Base-by-base conservation (phyloP, 2,797 vertebrate genomes). In the Takifugu ocellatus region DNA sequence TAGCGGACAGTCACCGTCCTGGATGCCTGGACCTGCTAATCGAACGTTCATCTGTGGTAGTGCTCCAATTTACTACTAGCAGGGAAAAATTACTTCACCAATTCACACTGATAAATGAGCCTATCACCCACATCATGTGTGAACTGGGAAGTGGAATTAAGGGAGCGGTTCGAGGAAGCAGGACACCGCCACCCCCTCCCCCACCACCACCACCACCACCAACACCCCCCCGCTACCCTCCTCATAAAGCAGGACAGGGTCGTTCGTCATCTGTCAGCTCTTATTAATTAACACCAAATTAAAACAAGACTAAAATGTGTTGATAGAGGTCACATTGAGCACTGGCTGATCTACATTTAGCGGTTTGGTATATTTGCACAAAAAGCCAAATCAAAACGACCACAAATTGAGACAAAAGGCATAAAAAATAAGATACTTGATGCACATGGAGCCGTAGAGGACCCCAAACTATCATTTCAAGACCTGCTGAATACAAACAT, bases 81-180 rank as follows among this genome's bases (percentile, higher is more conserved):
- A 63, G 60, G 63, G 29, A 68, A 75, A 71, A 78, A 68, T 62
- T 70, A 75, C 63, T 59, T 49, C 39, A 54, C 54, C 67, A 68
- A 67, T 80, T 84, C 63, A 56, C 49, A 56, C 59, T 80, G 73
- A 84, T 77, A 59, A 82, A 82, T 81, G 61, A 70, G 77, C 14
- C 62, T 62, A 82, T 84, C 83, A 82, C 75, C 49, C 56, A 58
- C 14, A 26, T 75, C 69, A 81, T 69, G 63, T 51, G 63, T 78
- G 77, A 78, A 78, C 68, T 64, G 54, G 68, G 63, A 75, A 74
- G 71, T 80, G 70, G 77, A 55, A 74, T 26, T 62, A 77, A 67
- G 63, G 65, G 70, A 61, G 65, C 74, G 63, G 60, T 66, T 66
- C 21, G 44, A 63, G 66, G 61, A 78, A 60, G 31, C 25, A 26